phyloP scores from a whole-genome alignment of 2,113 vertebrate genomes.

The Cyprinodon brontotheroides region DNA sequence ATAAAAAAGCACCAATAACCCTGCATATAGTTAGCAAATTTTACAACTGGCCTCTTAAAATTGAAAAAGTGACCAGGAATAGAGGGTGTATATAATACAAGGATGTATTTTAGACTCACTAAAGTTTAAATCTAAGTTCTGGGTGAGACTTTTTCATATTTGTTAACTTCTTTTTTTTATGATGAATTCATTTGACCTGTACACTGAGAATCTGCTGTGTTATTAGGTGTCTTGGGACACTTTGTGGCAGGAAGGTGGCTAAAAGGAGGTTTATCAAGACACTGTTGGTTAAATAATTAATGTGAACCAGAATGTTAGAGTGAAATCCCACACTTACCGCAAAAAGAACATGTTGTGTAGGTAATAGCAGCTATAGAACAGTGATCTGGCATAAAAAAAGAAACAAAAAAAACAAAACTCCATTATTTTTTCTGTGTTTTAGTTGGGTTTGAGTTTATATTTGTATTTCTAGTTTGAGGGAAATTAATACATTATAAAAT shows the following conservation, averaged over 20 bases:
- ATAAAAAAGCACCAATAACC: not conserved
- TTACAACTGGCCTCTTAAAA: not conserved
- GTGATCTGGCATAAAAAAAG: not conserved
- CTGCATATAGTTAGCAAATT: not conserved
- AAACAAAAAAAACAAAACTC: too few species aligned
- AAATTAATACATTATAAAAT: too few species aligned
- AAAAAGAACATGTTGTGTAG: slow-evolving; percentile 13
- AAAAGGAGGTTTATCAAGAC: slow-evolving; percentile 63
- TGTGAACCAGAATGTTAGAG: slow-evolving; percentile 50
- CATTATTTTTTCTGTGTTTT: too few species aligned
- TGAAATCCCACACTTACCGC: slow-evolving; percentile 51
- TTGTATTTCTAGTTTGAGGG: not conserved
- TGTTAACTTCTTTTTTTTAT: not conserved
- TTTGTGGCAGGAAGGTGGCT: slow-evolving; percentile 57
- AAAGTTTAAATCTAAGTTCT: not conserved
- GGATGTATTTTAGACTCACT: not conserved
- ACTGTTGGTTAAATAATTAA: slow-evolving; percentile 78
- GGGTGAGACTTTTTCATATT: not conserved
- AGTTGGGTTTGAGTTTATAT: too few species aligned
- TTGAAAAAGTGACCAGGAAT: not conserved
- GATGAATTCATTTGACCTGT: not conserved
- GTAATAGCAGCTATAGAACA: not conserved
- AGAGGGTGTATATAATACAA: not conserved
- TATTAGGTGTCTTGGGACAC: slow-evolving; percentile 48
- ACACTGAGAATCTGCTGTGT: slow-evolving; percentile 1